Evolutionary conservation across 1,140 invertebrate genomes (phyloP).

Genomic region (Caenorhabditis remanei): DNA sequence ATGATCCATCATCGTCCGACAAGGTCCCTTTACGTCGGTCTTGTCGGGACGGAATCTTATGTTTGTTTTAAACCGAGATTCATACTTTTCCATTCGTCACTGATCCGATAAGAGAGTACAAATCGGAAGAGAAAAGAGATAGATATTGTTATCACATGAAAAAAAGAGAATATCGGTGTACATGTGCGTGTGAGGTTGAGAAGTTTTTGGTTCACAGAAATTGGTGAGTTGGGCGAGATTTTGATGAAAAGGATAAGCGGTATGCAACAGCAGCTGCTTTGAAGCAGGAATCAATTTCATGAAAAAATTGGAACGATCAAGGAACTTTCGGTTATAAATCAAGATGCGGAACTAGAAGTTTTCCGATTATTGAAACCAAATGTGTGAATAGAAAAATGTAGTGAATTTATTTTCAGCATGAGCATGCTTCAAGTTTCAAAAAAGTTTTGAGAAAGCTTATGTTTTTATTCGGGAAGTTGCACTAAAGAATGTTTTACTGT

Average conservation of each 20-base stretch:
- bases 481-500: not conserved
- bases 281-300: not conserved
- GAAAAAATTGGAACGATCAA: not conserved
- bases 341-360: not conserved
- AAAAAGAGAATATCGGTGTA: slow-evolving; percentile 24
- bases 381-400: not conserved
- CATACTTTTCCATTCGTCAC: slow-evolving; percentile 36
- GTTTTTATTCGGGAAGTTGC: not conserved
- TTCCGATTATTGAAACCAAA: not conserved
- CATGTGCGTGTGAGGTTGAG: not conserved
- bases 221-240: not conserved
- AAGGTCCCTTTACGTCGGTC: slow-evolving; percentile 21
- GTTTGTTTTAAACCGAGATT: slow-evolving; percentile 53
- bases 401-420: not conserved
- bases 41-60: slow-evolving; percentile 26
- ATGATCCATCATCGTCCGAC: slow-evolving; percentile 47
- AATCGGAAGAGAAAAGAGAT: slow-evolving; percentile 7
- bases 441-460: not conserved
- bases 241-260: not conserved
- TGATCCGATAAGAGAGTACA: slow-evolving; percentile 52
- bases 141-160: slow-evolving; percentile 51
- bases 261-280: not conserved
- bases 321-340: not conserved
- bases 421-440: not conserved
- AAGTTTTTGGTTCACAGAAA: slow-evolving; percentile 10